Conservation (phyloP, 2,888 invertebrate species). For the Branchipolynoe longqiensis region DNA sequence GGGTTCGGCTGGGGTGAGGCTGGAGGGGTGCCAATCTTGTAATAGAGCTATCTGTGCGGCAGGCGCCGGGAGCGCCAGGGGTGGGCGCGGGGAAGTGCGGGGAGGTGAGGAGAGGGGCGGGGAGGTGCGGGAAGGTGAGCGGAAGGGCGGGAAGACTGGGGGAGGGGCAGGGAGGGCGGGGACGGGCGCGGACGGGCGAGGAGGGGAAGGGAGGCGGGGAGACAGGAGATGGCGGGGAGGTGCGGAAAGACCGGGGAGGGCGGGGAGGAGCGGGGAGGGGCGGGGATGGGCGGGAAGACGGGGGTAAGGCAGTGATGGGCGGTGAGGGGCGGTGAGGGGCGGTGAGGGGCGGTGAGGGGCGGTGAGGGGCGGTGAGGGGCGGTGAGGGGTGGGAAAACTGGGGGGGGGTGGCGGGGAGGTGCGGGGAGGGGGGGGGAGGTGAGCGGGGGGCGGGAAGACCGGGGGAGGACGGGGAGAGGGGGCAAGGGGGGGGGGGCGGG, state of each 20-base stretch:
- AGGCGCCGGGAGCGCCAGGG: neutral
- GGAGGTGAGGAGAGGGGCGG: neutral
- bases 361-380: neutral
- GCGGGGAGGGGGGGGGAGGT: neutral
- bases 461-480: too few relatives aligned
- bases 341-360: neutral
- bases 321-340: too few relatives aligned
- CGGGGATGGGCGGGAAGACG: neutral
- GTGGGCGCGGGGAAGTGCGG: too few relatives aligned
- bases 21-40: slow-evolving; percentile 31
- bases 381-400: too few relatives aligned
- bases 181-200: too few relatives aligned
- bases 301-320: too few relatives aligned
- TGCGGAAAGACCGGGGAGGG: neutral
- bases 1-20: neutral
- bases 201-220: too few relatives aligned
- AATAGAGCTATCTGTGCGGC: slow-evolving; percentile 18
- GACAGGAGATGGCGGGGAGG: too few relatives aligned
- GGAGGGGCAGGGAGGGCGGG: too few relatives aligned
- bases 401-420: too few relatives aligned
- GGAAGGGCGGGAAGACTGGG: neutral
- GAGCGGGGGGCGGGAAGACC: too few relatives aligned
- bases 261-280: too few relatives aligned
- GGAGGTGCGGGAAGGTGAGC: neutral
- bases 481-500: neutral